A percentile compares a stretch with the other conserved stretches of the same genome.
These are phyloP conservation scores for Channa argus DNA, from an alignment of 2,113 vertebrate genomes.

Conservation along the genomic window DNA sequence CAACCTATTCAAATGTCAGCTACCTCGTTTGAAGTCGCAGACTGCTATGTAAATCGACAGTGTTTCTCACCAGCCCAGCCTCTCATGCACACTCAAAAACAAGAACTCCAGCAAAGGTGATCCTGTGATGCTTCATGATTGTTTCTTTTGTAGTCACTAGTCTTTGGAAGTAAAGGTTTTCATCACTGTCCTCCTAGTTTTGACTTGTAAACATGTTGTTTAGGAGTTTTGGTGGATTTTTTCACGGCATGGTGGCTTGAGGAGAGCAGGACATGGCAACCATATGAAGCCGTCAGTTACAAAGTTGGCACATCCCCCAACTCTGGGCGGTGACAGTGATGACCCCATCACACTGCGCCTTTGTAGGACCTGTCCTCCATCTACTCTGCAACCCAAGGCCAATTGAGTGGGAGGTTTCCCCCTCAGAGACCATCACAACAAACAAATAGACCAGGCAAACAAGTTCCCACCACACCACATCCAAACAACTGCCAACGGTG, in stretches of 20 bases:
- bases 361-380: slow-evolving; percentile 76
- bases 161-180: slow-evolving; percentile 63
- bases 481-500: slow-evolving; percentile 75
- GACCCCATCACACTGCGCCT: slow-evolving; percentile 75
- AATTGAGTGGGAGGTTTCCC: slow-evolving; percentile 68
- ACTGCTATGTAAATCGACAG: slow-evolving; percentile 76
- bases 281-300: slow-evolving; percentile 71
- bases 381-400: slow-evolving; percentile 66
- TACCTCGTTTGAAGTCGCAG: slow-evolving; percentile 75
- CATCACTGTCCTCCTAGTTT: slow-evolving; percentile 46
- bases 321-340: slow-evolving; percentile 66
- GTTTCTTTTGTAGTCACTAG: slow-evolving; percentile 64
- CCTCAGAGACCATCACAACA: slow-evolving; percentile 71
- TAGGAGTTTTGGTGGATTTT: slow-evolving; percentile 25
- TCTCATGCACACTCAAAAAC: slow-evolving; percentile 51
- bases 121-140: slow-evolving; percentile 68
- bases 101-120: slow-evolving; percentile 68
- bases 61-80: slow-evolving; percentile 75
- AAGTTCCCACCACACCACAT: slow-evolving; percentile 75
- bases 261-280: slow-evolving; percentile 72
- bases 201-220: slow-evolving; percentile 67
- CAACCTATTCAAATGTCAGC: slow-evolving; percentile 81
- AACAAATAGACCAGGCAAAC: slow-evolving; percentile 73
- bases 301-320: slow-evolving; percentile 68
- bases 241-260: slow-evolving; percentile 43